phyloP scores from a whole-genome alignment of 2,797 vertebrate species.

The Tangara arthus region DNA sequence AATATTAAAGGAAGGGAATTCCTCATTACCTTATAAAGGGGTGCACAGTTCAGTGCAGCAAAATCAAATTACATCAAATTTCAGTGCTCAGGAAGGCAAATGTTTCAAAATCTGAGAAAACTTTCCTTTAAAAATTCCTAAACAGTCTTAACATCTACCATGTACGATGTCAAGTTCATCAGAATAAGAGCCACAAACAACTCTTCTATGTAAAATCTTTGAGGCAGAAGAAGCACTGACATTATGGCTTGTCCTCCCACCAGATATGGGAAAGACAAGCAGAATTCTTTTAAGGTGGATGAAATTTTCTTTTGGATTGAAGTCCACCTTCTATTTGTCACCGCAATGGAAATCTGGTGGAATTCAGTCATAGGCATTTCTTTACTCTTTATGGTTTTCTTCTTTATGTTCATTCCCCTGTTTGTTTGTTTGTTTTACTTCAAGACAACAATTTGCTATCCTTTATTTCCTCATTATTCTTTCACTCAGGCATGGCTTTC shows the following conservation, averaged over 20 bases:
- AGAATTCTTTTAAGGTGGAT: not conserved
- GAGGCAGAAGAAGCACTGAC: not conserved
- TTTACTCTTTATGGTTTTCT: not conserved
- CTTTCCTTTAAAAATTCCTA: not conserved
- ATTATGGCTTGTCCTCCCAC: not conserved
- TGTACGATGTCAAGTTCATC: not conserved
- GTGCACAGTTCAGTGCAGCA: not conserved
- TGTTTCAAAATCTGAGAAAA: not conserved
- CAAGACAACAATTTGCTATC: accelerated
- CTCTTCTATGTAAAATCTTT: not conserved
- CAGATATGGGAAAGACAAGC: not conserved
- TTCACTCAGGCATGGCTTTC: not conserved
- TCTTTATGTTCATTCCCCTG: not conserved
- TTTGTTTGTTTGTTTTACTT: not conserved
- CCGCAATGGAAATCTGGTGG: not conserved
- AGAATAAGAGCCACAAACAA: not conserved
- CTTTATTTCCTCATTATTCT: not conserved
- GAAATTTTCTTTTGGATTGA: not conserved
- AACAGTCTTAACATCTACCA: not conserved
- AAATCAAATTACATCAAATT: not conserved
- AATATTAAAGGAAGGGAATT: not conserved
- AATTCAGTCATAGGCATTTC: not conserved
- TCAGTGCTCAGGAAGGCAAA: accelerated
- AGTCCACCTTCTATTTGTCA: not conserved
- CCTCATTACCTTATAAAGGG: not conserved